Evolutionary conservation across 2,888 invertebrate genomes (phyloP), one percentile per base, ranked within the genome.

Genomic region (Oligia latruncula): DNA sequence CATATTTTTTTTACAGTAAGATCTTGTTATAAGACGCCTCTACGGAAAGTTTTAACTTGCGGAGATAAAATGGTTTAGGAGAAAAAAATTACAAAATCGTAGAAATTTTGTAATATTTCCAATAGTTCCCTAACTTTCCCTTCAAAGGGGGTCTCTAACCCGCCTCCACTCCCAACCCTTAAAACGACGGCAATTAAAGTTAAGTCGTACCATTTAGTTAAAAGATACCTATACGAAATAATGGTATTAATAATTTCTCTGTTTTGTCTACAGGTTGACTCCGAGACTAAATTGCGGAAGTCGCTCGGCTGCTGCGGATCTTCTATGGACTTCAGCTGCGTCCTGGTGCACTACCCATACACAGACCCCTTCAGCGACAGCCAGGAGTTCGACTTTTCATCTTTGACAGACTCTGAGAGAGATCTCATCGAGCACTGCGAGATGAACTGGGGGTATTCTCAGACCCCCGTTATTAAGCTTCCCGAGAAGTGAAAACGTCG

Each of bases 351-450:
- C 93, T 94, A 94, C 93, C 97, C 96, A 70, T 96, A 96, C 87
- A 92, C 96, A 79, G 96, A 97, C 87, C 95, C 97, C 13, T 95
- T 95, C 89, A 96, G 95, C 75, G 95, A 97, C 93, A 94, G 94
- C 80, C 95, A 96, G 80, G 93, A 95, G 79, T 89, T 94, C 17
- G 96, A 96, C 85, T 91, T 95, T 0, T 95, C 97, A 79, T 92
- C 95, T 23, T 94, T 98, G 71, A 97, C 98, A 0, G 97, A 97
- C 52, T 93, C 97, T 0, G 98, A 98, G 90, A 97, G 97, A 90
- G 96, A 97, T 73, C 90, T 98, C 87, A 97, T 98, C 49, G 97
- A 98, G 86, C 97, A 97, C 92, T 98, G 98, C 90, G 98, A 98
- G 90, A 97, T 97, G 83, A 97, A 97, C 81, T 97, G 98, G 97